Conservation (phyloP, 2,113 vertebrate genomes). For the Alectura lathami region DNA sequence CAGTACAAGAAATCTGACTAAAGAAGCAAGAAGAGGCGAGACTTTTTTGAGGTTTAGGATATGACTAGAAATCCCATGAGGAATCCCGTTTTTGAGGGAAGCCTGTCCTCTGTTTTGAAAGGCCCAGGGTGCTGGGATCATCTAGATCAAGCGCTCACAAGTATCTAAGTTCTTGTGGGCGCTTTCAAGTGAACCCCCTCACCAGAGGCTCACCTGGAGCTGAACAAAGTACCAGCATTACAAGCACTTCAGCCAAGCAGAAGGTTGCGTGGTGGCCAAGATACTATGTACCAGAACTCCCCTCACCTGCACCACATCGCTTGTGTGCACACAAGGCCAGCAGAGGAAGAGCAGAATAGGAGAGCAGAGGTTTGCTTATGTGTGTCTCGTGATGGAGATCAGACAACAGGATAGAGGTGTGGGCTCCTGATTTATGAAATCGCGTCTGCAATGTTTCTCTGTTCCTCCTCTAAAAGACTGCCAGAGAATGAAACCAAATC, state of each 20-base stretch:
- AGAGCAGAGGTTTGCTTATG: background rate
- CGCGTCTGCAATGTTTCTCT: background rate
- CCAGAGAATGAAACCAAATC: background rate
- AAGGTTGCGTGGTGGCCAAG: background rate
- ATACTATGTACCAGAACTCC: background rate
- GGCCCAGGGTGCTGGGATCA: background rate
- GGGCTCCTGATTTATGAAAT: background rate
- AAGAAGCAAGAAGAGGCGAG: background rate
- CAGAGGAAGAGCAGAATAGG: background rate
- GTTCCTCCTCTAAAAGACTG: background rate
- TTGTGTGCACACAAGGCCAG: fast-evolving
- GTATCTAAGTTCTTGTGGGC: background rate
- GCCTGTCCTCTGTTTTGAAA: background rate
- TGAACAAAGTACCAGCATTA: background rate
- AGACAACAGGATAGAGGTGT: background rate
- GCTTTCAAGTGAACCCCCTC: background rate
- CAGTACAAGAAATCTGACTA: background rate
- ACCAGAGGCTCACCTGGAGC: background rate
- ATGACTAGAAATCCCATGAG: background rate
- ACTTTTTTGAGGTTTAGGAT: background rate
- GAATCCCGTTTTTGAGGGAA: background rate
- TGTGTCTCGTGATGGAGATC: background rate
- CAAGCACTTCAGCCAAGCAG: background rate
- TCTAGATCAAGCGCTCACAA: background rate
- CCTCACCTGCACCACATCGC: background rate